phyloP scores from a whole-genome alignment of 2,113 vertebrate genomes.

The Capricornis sumatraensis region DNA sequence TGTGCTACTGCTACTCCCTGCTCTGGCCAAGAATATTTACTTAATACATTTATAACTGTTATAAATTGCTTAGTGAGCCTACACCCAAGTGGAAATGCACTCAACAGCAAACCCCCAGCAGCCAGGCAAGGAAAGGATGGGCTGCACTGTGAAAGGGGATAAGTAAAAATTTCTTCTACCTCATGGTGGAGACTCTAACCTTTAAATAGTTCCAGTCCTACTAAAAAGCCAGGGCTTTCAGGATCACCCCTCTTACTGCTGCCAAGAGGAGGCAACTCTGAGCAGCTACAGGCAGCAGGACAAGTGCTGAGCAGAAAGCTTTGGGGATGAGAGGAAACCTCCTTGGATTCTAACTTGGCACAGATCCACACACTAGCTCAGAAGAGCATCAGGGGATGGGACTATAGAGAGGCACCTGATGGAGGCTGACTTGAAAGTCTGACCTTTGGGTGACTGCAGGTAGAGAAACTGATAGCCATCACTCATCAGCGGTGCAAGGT shows the following conservation, averaged over 20 bases:
- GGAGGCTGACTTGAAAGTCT: constrained; percentile 16
- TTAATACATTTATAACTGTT: not conserved
- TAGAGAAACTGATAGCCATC: not conserved
- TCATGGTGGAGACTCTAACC: not conserved
- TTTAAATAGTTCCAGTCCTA: not conserved
- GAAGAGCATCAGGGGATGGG: not conserved
- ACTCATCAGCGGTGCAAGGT: not conserved
- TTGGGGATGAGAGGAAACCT: not conserved
- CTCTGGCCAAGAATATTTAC: not conserved
- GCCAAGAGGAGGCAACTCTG: not conserved
- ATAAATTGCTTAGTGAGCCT: not conserved
- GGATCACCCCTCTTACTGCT: not conserved
- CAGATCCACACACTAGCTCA: not conserved
- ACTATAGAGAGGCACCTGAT: not conserved
- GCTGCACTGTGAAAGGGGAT: not conserved
- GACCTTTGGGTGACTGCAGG: not conserved
- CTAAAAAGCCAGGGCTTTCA: not conserved
- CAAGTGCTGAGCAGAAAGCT: not conserved
- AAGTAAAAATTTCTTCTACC: not conserved
- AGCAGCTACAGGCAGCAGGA: not conserved
- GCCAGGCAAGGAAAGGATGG: not conserved
- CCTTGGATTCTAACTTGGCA: not conserved
- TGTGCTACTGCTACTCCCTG: not conserved
- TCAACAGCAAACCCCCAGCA: not conserved
- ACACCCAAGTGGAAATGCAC: not conserved